These are phyloP conservation scores for Exaiptasia diaphana DNA, from an alignment of 64 coral and sea anemone genomes.

Conservation along the genomic window DNA sequence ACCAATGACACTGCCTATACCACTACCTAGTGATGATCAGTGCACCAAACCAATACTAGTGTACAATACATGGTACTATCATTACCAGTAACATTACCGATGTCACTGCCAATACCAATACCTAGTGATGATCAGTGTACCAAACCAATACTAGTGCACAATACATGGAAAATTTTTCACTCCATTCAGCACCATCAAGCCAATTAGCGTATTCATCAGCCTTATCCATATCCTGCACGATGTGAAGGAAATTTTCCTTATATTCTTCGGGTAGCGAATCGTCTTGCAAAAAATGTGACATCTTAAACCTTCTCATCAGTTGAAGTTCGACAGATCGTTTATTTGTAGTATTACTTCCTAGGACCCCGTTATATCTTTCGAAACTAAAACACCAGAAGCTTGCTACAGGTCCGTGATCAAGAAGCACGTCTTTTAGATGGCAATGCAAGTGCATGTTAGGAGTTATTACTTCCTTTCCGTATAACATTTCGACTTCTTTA, in stretches of 20 bases:
- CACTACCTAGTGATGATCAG: too few species aligned
- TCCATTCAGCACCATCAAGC: too few species aligned
- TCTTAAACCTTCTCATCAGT: slow-evolving; percentile 38
- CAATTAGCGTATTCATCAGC: too few species aligned
- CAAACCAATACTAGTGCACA: too few species aligned
- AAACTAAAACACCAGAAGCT: slow-evolving; percentile 63
- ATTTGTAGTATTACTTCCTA: slow-evolving; percentile 37
- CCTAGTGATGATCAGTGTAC: too few species aligned
- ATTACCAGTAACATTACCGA: too few species aligned
- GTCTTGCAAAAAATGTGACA: not conserved
- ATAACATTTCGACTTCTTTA: slow-evolving; percentile 30
- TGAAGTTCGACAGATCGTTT: slow-evolving; percentile 48
- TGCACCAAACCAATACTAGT: too few species aligned
- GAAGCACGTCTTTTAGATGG: slow-evolving; percentile 17
- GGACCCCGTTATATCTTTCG: slow-evolving; percentile 45
- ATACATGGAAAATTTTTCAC: too few species aligned
- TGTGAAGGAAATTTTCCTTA: not conserved
- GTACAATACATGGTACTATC: too few species aligned
- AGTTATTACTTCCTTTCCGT: slow-evolving; percentile 32
- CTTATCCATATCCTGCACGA: too few species aligned
- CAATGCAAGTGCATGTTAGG: slow-evolving; percentile 27
- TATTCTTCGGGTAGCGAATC: not conserved
- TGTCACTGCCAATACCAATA: too few species aligned
- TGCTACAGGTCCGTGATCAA: slow-evolving; percentile 46
- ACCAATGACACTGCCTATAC: too few species aligned